Percentiles rank a stretch among this genome's conserved stretches.
These are phyloP conservation scores for Drosophila tripunctata DNA, from an alignment of 2,888 invertebrate species.

Conservation along the genomic window DNA sequence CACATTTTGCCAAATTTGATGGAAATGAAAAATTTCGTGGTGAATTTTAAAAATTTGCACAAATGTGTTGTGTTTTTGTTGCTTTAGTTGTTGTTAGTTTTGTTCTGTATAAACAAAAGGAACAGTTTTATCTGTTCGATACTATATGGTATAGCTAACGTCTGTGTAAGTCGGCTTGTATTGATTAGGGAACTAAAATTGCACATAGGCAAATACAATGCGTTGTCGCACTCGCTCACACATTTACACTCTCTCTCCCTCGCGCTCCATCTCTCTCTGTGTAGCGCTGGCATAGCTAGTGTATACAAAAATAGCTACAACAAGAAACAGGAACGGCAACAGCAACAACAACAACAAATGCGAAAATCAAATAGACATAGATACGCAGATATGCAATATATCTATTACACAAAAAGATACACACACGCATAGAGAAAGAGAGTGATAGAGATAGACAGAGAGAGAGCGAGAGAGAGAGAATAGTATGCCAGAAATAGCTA, in stretches of 20 bases:
- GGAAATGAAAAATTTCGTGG: conserved; percentile 5
- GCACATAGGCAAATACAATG: conserved; percentile 50
- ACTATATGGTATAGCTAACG: conserved; percentile 29
- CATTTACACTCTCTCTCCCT: neutral
- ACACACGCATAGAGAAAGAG: conserved; percentile 21
- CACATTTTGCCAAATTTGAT: neutral
- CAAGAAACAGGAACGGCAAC: conserved; percentile 7
- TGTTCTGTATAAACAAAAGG: neutral
- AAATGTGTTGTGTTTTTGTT: no score
- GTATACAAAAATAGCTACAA: conserved; percentile 57
- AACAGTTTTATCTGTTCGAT: conserved; percentile 1
- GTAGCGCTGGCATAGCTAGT: conserved; percentile 8
- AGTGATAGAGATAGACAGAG: conserved; percentile 8
- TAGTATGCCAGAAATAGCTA: conserved; percentile 50
- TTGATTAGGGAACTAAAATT: neutral
- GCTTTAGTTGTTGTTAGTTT: neutral
- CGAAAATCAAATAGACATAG: conserved; percentile 62
- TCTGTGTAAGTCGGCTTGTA: conserved; percentile 28
- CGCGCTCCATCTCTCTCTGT: neutral
- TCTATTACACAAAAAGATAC: conserved; percentile 22
- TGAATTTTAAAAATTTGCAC: conserved; percentile 3
- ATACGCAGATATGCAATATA: conserved; percentile 21
- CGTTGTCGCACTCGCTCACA: conserved; percentile 33
- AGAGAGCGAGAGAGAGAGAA: conserved; percentile 37
- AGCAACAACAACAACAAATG: conserved; percentile 48